These are phyloP conservation scores for Typhlichthys eigenmanni DNA, from an alignment of 2,797 vertebrate genomes.

Conservation along the genomic window DNA sequence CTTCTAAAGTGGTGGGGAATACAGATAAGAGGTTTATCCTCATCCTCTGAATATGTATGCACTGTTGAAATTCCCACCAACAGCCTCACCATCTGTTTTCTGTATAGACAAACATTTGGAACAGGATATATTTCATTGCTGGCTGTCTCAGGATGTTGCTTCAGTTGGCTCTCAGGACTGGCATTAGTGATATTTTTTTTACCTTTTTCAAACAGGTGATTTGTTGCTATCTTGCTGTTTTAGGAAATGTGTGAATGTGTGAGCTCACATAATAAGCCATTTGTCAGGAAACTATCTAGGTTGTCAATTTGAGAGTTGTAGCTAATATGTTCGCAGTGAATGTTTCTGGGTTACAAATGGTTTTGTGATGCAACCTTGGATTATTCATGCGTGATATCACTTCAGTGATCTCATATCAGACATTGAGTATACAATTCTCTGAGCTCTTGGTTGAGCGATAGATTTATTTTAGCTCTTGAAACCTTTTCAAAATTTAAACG, in stretches of 20 bases:
- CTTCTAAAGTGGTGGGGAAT: conserved; percentile 27
- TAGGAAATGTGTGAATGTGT: too few species aligned
- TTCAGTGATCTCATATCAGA: too few species aligned
- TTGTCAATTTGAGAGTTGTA: too few species aligned
- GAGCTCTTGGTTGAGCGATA: too few species aligned
- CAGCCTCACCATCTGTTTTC: conserved; percentile 76
- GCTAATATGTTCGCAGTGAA: too few species aligned
- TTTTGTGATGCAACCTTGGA: conserved; percentile 1
- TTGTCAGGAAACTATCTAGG: conserved; percentile 38
- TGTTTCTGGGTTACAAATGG: not conserved
- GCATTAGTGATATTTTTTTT: conserved; percentile 40
- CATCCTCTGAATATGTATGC: conserved; percentile 54
- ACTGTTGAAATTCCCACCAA: conserved; percentile 71
- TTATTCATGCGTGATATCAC: not conserved
- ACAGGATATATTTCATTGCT: conserved; percentile 39
- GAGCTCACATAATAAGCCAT: conserved; percentile 10
- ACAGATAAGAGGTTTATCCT: conserved; percentile 42
- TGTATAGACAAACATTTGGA: conserved; percentile 44
- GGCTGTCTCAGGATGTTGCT: conserved; percentile 53
- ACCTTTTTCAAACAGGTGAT: too few species aligned
- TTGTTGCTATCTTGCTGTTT: too few species aligned
- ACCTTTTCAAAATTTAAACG: too few species aligned
- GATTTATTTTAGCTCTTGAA: too few species aligned
- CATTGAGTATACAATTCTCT: too few species aligned
- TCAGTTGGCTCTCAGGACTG: conserved; percentile 46